Conservation (phyloP, 2,888 invertebrate species). For the Pocota personata region DNA sequence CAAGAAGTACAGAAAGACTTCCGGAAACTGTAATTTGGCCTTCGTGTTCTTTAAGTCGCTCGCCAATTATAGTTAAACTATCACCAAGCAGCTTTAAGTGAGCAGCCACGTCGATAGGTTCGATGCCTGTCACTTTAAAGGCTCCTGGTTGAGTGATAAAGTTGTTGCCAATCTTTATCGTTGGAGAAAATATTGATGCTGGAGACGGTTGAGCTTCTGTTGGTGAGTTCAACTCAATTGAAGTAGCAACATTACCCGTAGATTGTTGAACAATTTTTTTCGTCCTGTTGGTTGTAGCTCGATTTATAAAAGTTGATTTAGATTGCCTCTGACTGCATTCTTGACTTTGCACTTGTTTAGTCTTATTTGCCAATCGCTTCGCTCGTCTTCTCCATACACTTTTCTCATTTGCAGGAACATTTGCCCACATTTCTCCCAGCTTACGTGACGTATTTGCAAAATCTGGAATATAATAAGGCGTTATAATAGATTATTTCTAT, state of each 20-base stretch:
- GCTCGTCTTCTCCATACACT: conserved; percentile 92
- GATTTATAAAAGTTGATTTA: conserved; percentile 77
- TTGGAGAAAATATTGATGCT: conserved; percentile 58
- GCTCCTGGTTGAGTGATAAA: conserved; percentile 66
- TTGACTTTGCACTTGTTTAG: conserved; percentile 61
- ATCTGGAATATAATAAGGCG: conserved; percentile 83
- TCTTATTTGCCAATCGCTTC: conserved; percentile 85
- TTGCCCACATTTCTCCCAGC: conserved; percentile 94
- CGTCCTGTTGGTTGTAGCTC: conserved; percentile 79
- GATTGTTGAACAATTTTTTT: conserved; percentile 78
- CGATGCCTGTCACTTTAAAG: conserved; percentile 89
- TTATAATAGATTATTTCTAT: background rate
- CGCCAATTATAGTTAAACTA: conserved; percentile 96
- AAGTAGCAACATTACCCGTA: conserved; percentile 73
- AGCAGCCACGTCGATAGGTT: conserved; percentile 95
- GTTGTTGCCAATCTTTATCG: conserved; percentile 64
- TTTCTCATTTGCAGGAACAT: conserved; percentile 87
- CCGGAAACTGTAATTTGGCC: conserved; percentile 98
- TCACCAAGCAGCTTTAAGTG: conserved; percentile 96
- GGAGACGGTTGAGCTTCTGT: conserved; percentile 13
- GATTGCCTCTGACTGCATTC: background rate
- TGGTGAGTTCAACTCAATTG: conserved; percentile 3
- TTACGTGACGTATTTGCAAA: conserved; percentile 92
- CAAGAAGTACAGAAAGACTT: conserved; percentile 95
- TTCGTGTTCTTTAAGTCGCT: conserved; percentile 96